These are phyloP conservation scores for Anthophora plumipes DNA, from an alignment of 2,888 invertebrate species.

Conservation along the genomic window DNA sequence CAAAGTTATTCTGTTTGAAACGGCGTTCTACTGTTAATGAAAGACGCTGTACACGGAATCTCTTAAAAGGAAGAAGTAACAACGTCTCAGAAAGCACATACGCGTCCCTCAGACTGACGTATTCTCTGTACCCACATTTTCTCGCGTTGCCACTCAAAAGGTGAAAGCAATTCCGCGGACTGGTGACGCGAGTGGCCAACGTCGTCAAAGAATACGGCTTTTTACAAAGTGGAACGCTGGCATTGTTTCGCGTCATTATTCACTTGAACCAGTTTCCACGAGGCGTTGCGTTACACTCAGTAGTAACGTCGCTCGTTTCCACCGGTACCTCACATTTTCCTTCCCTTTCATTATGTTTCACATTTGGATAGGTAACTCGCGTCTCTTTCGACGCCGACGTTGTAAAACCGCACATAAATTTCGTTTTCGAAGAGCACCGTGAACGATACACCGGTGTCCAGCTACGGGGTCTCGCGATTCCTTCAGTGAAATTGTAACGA, in stretches of 20 bases:
- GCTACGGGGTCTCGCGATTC: neutral
- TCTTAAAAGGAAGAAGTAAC: neutral
- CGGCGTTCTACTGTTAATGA: no score
- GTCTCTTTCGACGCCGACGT: neutral
- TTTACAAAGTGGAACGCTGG: constrained; percentile 52
- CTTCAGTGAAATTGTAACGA: constrained; percentile 25
- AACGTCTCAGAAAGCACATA: constrained; percentile 1
- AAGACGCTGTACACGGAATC: no score
- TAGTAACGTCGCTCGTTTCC: no score
- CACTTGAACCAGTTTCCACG: constrained; percentile 16
- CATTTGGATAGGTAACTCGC: neutral
- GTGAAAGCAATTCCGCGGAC: constrained; percentile 45
- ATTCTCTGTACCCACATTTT: no score
- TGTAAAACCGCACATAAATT: constrained; percentile 14
- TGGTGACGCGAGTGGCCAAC: constrained; percentile 18
- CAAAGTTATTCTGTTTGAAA: no score
- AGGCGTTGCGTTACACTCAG: neutral
- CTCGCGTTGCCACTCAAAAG: constrained; percentile 20
- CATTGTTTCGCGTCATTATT: constrained; percentile 70
- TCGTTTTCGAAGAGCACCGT: neutral
- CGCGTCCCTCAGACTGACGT: no score
- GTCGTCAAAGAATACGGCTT: constrained; percentile 70
- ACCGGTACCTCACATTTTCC: no score
- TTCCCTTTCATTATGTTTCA: neutral
- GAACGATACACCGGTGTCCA: neutral